Conservation (phyloP, 2,888 invertebrate genomes). For the Spodoptera littoralis region DNA sequence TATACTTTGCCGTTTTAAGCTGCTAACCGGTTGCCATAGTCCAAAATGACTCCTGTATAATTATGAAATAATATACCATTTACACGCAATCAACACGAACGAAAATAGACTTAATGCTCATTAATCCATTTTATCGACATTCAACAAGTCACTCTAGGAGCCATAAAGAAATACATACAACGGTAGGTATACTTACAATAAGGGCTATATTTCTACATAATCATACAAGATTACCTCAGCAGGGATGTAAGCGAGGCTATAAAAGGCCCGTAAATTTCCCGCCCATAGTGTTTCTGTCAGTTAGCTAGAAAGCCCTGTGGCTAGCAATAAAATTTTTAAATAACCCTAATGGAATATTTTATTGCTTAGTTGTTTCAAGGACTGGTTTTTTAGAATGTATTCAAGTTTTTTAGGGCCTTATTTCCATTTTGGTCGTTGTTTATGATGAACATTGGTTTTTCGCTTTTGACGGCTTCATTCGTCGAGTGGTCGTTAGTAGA, state of each 20-base stretch:
- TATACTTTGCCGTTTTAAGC: no score
- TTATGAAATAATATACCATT: no score
- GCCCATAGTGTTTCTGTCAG: conserved; percentile 42
- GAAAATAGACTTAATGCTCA: neutral
- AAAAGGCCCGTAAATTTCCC: conserved; percentile 44
- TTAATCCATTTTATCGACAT: conserved; percentile 7
- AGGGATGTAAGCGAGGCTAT: conserved; percentile 37
- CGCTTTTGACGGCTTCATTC: no score
- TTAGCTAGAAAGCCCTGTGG: conserved; percentile 25
- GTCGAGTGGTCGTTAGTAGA: neutral
- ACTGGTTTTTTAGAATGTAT: neutral
- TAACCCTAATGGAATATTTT: conserved; percentile 50
- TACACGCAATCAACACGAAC: no score
- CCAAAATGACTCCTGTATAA: no score
- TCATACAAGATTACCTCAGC: conserved; percentile 45
- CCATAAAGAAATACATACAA: conserved; percentile 18
- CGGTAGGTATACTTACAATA: conserved; percentile 13
- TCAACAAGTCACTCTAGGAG: conserved; percentile 19
- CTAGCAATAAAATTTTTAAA: conserved; percentile 44
- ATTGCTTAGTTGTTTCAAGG: conserved; percentile 19
- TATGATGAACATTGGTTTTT: no score
- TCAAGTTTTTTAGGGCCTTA: no score
- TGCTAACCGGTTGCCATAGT: no score
- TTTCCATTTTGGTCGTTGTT: no score
- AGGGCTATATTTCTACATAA: conserved; percentile 35